Conservation (phyloP, 2,113 vertebrate genomes). For the Euleptes europaea region DNA sequence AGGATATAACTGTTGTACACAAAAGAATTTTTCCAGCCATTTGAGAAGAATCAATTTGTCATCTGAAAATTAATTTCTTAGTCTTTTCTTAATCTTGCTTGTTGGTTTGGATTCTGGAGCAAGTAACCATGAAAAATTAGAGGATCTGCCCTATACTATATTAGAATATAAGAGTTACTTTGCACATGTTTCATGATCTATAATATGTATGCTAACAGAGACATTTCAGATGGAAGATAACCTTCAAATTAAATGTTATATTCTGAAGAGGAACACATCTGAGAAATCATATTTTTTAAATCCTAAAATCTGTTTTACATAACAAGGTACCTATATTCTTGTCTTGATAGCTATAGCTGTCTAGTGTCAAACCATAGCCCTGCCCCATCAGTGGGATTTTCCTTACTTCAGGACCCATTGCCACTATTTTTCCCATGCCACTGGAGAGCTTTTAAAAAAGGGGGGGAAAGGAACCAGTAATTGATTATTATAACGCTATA, state of each 20-base stretch:
- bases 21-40: neutral
- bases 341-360: neutral
- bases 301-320: neutral
- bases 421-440: no score
- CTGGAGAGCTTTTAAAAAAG: no score
- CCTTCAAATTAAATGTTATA: conserved; percentile 2
- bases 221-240: neutral
- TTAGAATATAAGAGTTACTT: neutral
- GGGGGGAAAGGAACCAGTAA: no score
- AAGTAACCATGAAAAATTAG: neutral
- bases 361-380: neutral
- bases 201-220: neutral
- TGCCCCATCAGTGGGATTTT: no score
- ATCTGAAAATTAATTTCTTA: neutral
- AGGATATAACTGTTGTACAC: no score
- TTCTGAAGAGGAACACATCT: neutral
- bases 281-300: conserved; percentile 5
- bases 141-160: neutral
- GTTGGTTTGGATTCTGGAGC: neutral
- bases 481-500: no score
- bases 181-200: neutral
- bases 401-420: no score
- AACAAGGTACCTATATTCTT: conserved; percentile 13
- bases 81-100: neutral
- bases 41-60: neutral